These are phyloP conservation scores for Dryoscopus gambensis DNA, from an alignment of 2,113 vertebrate genomes.

Conservation along the genomic window DNA sequence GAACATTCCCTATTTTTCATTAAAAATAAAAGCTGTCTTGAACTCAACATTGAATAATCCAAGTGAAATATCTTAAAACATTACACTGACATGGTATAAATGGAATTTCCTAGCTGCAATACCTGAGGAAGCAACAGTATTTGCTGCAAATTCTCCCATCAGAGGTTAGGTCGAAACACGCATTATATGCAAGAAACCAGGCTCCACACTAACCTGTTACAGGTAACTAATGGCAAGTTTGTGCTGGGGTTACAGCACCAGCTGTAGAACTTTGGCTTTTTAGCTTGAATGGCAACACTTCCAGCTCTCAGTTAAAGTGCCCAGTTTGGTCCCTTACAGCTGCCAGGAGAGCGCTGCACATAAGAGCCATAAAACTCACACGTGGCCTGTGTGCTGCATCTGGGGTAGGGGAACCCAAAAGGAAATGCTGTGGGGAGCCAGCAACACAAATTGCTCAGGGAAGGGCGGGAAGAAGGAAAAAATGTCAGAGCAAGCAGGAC, in stretches of 20 bases:
- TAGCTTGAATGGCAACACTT: not conserved
- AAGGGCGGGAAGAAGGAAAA: fast-evolving
- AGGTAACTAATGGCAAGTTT: not conserved
- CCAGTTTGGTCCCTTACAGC: not conserved
- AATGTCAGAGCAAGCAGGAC: not conserved
- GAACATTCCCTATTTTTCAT: not conserved
- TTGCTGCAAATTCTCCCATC: not conserved
- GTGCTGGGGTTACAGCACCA: not conserved
- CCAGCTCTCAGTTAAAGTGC: not conserved
- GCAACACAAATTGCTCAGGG: not conserved
- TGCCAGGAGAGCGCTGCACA: fast-evolving
- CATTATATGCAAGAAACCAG: not conserved
- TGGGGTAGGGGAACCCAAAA: not conserved
- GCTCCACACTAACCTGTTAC: not conserved
- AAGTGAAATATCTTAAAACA: not conserved
- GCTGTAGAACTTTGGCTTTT: not conserved
- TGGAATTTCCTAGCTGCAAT: not conserved
- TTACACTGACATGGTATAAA: not conserved
- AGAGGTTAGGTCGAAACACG: not conserved
- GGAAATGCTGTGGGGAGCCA: not conserved
- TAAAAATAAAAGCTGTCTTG: not conserved
- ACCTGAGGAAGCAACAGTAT: not conserved
- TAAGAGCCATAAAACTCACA: not conserved
- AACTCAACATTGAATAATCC: not conserved
- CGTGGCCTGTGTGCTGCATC: fast-evolving